Percentiles rank a stretch among this genome's conserved stretches.
These are phyloP conservation scores for Pteronura brasiliensis DNA, from an alignment of 2,113 vertebrate species.

Conservation along the genomic window DNA sequence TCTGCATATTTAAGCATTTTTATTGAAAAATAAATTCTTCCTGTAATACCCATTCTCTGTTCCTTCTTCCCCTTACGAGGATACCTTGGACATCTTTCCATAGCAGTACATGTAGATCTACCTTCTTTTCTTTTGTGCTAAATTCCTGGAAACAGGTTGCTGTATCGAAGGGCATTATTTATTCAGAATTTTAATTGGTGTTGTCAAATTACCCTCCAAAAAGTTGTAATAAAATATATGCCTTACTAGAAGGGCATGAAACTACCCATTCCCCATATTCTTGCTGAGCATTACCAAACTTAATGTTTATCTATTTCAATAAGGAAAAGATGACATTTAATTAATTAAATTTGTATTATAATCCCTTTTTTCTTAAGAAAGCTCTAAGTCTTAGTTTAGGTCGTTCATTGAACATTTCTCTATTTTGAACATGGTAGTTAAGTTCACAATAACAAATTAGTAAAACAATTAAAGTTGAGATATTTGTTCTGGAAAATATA, in stretches of 20 bases:
- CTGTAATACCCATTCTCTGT: not conserved
- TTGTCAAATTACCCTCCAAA: not conserved
- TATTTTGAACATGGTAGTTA: not conserved
- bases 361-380: not conserved
- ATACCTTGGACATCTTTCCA: not conserved
- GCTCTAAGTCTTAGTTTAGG: not conserved
- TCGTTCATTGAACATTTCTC: not conserved
- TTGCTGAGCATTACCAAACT: not conserved
- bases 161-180: not conserved
- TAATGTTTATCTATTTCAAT: not conserved
- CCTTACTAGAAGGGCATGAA: not conserved
- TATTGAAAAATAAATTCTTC: not conserved
- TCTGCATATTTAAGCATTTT: not conserved
- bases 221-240: not conserved
- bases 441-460: not conserved
- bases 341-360: constrained; percentile 16
- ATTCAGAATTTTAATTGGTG: not conserved
- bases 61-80: not conserved
- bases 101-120: not conserved
- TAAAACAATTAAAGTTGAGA: not conserved
- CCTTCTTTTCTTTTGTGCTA: not conserved
- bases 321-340: not conserved
- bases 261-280: not conserved
- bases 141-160: not conserved
- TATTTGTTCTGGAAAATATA: not conserved